These are phyloP conservation scores for Mustelus asterias DNA, from an alignment of 2,113 vertebrate species.

Conservation along the genomic window DNA sequence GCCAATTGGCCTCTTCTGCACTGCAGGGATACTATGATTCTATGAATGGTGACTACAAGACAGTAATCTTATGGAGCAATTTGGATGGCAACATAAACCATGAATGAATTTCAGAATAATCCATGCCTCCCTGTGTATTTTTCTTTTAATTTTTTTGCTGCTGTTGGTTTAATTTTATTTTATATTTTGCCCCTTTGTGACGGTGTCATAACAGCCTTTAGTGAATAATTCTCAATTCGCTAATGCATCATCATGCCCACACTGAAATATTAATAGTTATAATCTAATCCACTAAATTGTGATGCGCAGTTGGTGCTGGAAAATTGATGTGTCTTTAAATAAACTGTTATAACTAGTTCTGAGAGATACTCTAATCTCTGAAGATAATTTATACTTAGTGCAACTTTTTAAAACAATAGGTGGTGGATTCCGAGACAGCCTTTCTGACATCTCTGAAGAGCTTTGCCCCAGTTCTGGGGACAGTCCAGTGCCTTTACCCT, in stretches of 20 bases:
- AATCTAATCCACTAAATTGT: not conserved
- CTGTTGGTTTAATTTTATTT: not conserved
- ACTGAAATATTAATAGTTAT: not conserved
- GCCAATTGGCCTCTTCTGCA: too few relatives aligned
- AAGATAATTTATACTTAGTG: not conserved
- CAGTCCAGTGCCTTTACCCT: conserved; percentile 81
- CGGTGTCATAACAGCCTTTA: not conserved
- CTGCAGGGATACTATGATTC: too few relatives aligned
- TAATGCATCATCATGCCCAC: not conserved
- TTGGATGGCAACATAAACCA: not conserved
- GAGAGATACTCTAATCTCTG: not conserved
- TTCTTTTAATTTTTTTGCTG: not conserved
- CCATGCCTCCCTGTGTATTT: not conserved
- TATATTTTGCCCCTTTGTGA: not conserved
- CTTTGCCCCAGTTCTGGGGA: conserved; percentile 91
- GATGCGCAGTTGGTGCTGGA: not conserved
- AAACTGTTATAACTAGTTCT: not conserved
- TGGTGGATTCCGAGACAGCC: conserved; percentile 91
- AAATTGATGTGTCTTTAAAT: not conserved
- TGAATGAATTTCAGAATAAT: not conserved
- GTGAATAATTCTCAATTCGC: not conserved
- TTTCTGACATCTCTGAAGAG: conserved; percentile 96
- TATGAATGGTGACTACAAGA: not conserved
- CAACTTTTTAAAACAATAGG: conserved; percentile 52
- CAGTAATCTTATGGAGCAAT: not conserved